Conservation (phyloP, 2,797 vertebrate species). For the Crenichthys baileyi region DNA sequence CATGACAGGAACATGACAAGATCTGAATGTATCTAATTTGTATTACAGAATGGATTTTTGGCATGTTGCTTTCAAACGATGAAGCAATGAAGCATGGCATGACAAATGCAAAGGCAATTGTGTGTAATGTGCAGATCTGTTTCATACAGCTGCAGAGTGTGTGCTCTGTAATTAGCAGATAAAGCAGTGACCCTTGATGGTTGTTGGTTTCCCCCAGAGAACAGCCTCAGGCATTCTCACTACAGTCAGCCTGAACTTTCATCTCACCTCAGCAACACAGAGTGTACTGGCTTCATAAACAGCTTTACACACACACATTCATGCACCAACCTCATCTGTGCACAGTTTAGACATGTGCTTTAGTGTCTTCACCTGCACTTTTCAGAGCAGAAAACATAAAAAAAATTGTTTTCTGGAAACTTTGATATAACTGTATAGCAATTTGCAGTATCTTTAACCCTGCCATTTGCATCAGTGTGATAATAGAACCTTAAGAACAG, state of each 20-base stretch:
- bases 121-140: constrained; percentile 49
- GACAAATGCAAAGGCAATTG: constrained; percentile 31
- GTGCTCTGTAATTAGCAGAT: constrained; percentile 69
- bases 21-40: background rate
- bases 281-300: constrained; percentile 19
- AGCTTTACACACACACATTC: background rate
- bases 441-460: no score
- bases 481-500: no score
- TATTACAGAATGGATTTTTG: background rate
- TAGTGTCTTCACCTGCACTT: no score
- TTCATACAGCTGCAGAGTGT: constrained; percentile 42
- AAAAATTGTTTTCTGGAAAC: no score
- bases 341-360: background rate
- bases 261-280: constrained; percentile 30
- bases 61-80: background rate
- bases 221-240: constrained; percentile 41
- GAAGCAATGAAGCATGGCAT: constrained; percentile 1
- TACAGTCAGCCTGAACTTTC: constrained; percentile 44
- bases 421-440: no score
- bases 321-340: background rate
- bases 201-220: constrained; percentile 46
- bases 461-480: no score
- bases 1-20: constrained; percentile 9
- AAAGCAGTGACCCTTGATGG: constrained; percentile 53
- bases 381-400: no score